Percentiles rank a stretch among this genome's conserved stretches.
These are phyloP conservation scores for Vireo altiloquus DNA, from an alignment of 2,113 vertebrate species.

Conservation along the genomic window DNA sequence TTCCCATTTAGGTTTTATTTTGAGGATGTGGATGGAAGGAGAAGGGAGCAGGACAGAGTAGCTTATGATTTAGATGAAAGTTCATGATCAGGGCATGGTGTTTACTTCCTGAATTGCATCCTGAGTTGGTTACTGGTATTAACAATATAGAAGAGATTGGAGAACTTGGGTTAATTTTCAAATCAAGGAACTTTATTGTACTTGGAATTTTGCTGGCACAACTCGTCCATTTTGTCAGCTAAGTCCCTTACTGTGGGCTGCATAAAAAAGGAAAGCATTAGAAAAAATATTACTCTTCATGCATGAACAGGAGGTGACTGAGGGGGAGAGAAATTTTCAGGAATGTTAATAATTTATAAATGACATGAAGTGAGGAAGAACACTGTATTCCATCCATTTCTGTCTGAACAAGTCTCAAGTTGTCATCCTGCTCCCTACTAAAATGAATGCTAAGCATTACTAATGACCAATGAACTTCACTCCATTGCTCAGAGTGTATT, in stretches of 20 bases:
- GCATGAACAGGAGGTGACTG: background rate
- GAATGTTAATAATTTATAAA: conserved; percentile 19
- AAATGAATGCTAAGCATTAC: background rate
- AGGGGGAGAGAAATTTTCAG: background rate
- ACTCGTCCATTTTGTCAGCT: background rate
- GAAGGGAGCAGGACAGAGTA: background rate
- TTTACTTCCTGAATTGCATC: background rate
- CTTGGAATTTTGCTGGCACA: background rate
- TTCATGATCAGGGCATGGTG: background rate
- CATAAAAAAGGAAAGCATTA: background rate
- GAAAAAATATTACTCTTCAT: background rate
- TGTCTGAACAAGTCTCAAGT: background rate
- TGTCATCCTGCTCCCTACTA: background rate
- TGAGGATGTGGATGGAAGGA: background rate
- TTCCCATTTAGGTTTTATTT: background rate
- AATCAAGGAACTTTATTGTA: background rate
- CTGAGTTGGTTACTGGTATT: background rate
- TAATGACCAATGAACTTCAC: background rate
- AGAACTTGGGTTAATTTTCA: background rate
- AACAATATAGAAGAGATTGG: background rate
- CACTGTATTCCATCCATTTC: background rate
- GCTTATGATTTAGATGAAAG: background rate
- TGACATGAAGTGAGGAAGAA: background rate
- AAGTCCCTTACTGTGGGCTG: background rate
- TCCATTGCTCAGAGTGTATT: background rate